Base-by-base conservation (phyloP, 2,797 vertebrate genomes). In the Scolopax rusticola region DNA sequence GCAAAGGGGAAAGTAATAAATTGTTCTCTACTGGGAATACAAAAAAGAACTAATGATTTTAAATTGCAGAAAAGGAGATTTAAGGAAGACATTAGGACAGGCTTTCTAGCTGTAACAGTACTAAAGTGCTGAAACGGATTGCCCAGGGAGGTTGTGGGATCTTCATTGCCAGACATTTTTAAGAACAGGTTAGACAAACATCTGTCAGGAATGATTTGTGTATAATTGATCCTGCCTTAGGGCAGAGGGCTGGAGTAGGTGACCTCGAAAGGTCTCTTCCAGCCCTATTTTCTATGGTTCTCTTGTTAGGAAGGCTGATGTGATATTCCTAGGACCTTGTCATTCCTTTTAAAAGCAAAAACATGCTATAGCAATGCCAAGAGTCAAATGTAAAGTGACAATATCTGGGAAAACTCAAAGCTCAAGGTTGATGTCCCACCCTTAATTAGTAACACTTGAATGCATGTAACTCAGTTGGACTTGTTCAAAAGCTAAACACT, bases 221-320 rank as follows among this genome's bases (percentile, higher is more conserved):
- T 88, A 90, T 95, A 97, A 95, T 61, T 95, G 95, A 94, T 96
- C 85, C 59, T 95, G 93, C 90, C 93, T 91, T 78, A 94, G 95
- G 95, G 94, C 93, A 95, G 83, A 93, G 74, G 90, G 90, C 87
- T 84, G 90, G 93, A 88, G 86, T 82, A 75, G 88, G 25, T 90
- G 88, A 95, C 94, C 93, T 91, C 3, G 9, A 24, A 54, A 76
- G 65, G 88, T 95, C 77, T 83, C 43, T 94, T 95, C 74, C 92
- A 95, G 86, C 50, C 84, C 38, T 84, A 2, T 79, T 93, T 95
- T 74, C 43, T 2, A 11, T 48, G 67, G 41, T 65, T 76, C 69
- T 89, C 20, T 90, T 53, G 45, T 91, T 86, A 96, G 69, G 64
- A 92, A 81, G 40, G 63, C 87, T 81, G 79, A 83, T 89, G 65